phyloP scores from a whole-genome alignment of 2,113 vertebrate genomes.

The Geococcyx californianus region DNA sequence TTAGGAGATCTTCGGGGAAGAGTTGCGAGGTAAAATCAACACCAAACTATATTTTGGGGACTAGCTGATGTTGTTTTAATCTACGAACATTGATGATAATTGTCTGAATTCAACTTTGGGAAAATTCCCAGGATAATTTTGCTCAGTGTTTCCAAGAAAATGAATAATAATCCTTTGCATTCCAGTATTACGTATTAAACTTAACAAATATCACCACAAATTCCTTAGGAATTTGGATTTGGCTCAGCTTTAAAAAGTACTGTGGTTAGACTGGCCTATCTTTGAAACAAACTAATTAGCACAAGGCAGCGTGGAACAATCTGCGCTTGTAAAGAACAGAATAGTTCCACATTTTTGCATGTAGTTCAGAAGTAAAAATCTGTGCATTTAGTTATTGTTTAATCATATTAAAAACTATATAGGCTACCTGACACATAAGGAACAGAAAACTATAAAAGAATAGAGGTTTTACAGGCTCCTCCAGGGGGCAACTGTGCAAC shows the following conservation, averaged over 20 bases:
- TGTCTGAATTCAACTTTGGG: slow-evolving; percentile 20
- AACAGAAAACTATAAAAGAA: not conserved
- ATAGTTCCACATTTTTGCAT: slow-evolving; percentile 2
- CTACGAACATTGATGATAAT: not conserved
- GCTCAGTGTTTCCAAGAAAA: not conserved
- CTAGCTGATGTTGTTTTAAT: not conserved
- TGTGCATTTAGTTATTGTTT: not conserved
- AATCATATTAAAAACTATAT: not conserved
- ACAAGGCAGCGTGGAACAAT: not conserved
- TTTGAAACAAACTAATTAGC: slow-evolving; percentile 25
- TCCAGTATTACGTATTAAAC: not conserved
- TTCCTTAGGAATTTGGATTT: not conserved
- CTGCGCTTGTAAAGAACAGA: slow-evolving; percentile 34
- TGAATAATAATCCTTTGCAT: not conserved
- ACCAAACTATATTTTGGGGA: not conserved
- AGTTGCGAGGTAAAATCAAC: slow-evolving; percentile 74
- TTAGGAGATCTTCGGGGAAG: slow-evolving; percentile 80
- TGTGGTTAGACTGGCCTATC: not conserved
- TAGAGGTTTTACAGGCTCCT: not conserved
- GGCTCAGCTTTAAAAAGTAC: not conserved
- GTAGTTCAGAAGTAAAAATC: slow-evolving; percentile 10
- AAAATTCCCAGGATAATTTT: slow-evolving; percentile 27
- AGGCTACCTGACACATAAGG: not conserved
- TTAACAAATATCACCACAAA: not conserved
- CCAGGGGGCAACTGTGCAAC: not conserved